Percentiles rank a stretch among this genome's conserved stretches.
phyloP scores from a whole-genome alignment of 2,113 vertebrate species.

The Sturnira hondurensis region DNA sequence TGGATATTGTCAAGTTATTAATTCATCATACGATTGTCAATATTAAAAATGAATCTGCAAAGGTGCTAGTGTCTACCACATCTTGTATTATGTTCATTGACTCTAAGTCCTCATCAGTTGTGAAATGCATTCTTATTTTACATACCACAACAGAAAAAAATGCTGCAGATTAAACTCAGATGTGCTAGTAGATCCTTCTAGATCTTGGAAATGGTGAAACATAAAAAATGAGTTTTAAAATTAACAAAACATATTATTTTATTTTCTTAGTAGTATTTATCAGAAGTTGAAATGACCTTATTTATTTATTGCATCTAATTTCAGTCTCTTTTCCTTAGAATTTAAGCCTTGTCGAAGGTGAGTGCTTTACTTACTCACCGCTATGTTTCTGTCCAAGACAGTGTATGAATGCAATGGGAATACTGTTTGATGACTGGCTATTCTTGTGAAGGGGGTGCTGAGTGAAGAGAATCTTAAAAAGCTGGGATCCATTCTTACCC shows the following conservation, averaged over 20 bases:
- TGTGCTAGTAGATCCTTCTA: background rate
- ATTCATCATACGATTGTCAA: background rate
- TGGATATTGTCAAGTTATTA: background rate
- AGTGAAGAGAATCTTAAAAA: background rate
- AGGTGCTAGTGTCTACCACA: background rate
- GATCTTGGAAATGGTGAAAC: background rate
- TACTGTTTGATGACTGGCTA: background rate
- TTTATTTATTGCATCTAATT: background rate
- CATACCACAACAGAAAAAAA: background rate
- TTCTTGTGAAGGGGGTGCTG: background rate
- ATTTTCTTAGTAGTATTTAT: background rate
- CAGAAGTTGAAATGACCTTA: background rate
- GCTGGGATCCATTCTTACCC: background rate
- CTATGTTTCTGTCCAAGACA: background rate
- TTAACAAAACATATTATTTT: background rate
- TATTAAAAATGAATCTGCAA: background rate
- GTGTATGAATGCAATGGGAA: background rate
- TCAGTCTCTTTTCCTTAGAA: background rate
- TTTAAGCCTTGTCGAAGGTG: background rate
- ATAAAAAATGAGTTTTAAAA: background rate
- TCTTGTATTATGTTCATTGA: background rate
- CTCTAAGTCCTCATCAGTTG: background rate
- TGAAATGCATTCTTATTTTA: background rate
- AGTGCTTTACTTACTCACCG: background rate
- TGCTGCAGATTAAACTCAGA: background rate